Conservation (phyloP, 92 coral and sea anemone species). For the Pocillopora meandrina region DNA sequence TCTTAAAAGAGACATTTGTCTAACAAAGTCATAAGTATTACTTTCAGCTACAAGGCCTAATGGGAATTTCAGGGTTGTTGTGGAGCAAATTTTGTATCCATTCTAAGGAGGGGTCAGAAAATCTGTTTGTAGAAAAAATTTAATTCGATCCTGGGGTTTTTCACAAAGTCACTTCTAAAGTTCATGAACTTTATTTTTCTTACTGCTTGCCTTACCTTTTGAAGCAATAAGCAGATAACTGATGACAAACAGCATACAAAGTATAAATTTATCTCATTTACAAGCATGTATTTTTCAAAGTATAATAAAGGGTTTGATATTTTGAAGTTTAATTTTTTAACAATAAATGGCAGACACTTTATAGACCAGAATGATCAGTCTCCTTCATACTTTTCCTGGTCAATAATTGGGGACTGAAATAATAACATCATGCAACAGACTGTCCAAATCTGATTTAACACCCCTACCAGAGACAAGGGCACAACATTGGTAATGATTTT, state of each 20-base stretch:
- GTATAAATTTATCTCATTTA: background rate
- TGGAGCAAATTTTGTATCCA: slow-evolving; percentile 36
- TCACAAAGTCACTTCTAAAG: slow-evolving; percentile 13
- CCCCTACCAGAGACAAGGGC: too few species aligned
- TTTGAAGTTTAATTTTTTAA: slow-evolving; percentile 1
- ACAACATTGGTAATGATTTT: too few species aligned
- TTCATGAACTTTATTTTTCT: slow-evolving; percentile 32
- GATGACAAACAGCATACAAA: slow-evolving; percentile 18
- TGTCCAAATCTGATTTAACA: too few species aligned
- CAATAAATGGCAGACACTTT: background rate
- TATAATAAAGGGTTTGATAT: background rate
- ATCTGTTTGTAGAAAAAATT: slow-evolving; percentile 30
- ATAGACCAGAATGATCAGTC: slow-evolving; percentile 8
- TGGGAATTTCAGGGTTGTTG: slow-evolving; percentile 24
- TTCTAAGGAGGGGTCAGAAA: slow-evolving; percentile 38
- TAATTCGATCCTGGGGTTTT: slow-evolving; percentile 24
- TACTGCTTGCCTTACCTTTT: slow-evolving; percentile 31
- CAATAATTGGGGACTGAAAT: slow-evolving; percentile 32
- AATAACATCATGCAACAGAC: too few species aligned
- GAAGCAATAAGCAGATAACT: slow-evolving; percentile 18
- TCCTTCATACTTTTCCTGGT: slow-evolving; percentile 40
- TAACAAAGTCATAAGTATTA: background rate
- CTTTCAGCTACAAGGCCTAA: slow-evolving; percentile 34
- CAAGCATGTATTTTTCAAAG: slow-evolving; percentile 2
- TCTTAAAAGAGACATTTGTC: too few species aligned